Conservation (phyloP, 2,797 vertebrate species). For the Acomys russatus region DNA sequence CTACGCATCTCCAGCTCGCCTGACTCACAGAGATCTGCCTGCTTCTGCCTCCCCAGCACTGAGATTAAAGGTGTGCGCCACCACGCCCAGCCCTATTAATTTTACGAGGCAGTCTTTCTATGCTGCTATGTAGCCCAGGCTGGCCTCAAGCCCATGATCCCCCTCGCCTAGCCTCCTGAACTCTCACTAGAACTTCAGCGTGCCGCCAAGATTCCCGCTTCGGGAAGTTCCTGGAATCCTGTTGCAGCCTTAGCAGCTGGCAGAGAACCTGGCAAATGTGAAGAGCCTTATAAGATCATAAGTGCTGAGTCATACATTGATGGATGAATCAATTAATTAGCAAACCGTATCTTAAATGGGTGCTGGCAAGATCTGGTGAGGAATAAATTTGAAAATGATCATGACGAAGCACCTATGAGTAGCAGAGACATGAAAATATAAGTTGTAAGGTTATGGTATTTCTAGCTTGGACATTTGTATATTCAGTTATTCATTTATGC, state of each 20-base stretch:
- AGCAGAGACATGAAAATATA: background rate
- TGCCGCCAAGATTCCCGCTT: background rate
- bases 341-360: constrained; percentile 27
- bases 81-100: background rate
- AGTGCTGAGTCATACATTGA: background rate
- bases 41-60: background rate
- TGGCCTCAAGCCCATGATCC: background rate
- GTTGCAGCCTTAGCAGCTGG: background rate
- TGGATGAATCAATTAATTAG: background rate
- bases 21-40: background rate
- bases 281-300: background rate
- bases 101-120: background rate
- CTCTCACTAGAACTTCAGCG: background rate
- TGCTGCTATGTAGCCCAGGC: background rate
- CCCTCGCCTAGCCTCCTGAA: background rate
- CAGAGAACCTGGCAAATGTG: background rate
- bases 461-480: background rate
- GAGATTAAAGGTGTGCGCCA: background rate
- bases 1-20: background rate
- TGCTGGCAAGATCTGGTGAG: background rate
- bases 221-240: background rate
- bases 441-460: background rate
- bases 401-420: background rate
- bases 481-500: background rate
- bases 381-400: constrained; percentile 23